Base-by-base conservation (phyloP, 2,888 invertebrate species). In the Agelastica alni region DNA sequence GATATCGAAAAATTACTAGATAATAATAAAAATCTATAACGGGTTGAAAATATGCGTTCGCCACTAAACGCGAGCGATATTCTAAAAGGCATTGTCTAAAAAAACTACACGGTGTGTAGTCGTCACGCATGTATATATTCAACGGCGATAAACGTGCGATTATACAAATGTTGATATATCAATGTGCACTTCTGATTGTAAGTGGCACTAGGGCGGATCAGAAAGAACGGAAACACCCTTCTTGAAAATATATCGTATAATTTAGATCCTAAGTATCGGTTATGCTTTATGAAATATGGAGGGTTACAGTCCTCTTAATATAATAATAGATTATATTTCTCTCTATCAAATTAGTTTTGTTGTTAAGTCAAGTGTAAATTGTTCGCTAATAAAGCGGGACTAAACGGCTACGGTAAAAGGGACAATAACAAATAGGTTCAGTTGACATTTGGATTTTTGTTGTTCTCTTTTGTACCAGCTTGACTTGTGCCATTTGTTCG, bases 291-390 rank as follows among this genome's bases (percentile, higher is more conserved):
- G 66, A 64, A 65, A 63, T 64, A 65, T 65, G 63, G 46, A 47
- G 62, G 62, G 59, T 41, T 41, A 43, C 53, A 54, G 61, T 57
- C 59, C 61, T 65, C 59, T 59, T 56, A 62, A 60, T 67, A 66
- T 67, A 71, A 72, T 66, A 68, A 67, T 66, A 63, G 65, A 67
- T 68, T 67, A 65, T 71, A 66, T 62, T 66, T 67, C 68, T 69
- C 66, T 55, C 60, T 58, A 71, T 68, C 72, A 70, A 74, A 74
- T 73, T 73, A 71, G 73, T 66, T 73, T 75, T 75, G 74, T 75
- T 64, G 71, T 61, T 68, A 70, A 72, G 67, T 70, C 68, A 54
- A 68, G 67, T 67, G 72, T 73, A 69, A 73, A 74, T 71, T 66
- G 69, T 70, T 70, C 66, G 55, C 72, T 75, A 75, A 74, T 75